Conservation (phyloP, 2,797 vertebrate genomes). For the Thamnophis elegans region DNA sequence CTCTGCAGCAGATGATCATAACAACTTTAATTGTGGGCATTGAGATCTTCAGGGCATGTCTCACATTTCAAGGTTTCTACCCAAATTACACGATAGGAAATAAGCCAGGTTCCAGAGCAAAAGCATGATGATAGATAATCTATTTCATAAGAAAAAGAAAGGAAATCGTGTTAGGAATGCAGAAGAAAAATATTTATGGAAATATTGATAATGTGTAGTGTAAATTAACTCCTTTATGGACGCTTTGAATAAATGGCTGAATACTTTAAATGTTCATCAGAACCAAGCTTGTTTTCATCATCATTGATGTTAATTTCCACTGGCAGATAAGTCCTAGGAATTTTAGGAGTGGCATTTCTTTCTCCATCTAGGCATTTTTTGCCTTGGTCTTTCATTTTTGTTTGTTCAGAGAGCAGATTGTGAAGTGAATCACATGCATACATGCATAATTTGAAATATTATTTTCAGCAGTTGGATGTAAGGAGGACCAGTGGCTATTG, state of each 20-base stretch:
- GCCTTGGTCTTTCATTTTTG: background rate
- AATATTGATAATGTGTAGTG: background rate
- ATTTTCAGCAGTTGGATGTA: rapidly evolving
- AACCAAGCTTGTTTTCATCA: background rate
- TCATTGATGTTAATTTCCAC: background rate
- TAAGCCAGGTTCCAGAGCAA: background rate
- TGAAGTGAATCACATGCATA: background rate
- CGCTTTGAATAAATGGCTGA: conserved; percentile 25
- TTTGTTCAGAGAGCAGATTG: rapidly evolving
- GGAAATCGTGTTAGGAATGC: background rate
- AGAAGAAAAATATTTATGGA: background rate
- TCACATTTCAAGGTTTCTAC: background rate
- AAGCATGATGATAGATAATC: background rate
- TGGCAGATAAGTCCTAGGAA: background rate
- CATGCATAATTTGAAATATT: background rate
- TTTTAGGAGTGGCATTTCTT: background rate
- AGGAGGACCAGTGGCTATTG: rapidly evolving
- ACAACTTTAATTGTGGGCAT: background rate
- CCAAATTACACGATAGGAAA: background rate
- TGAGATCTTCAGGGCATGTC: background rate
- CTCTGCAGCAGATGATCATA: background rate
- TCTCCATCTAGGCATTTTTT: background rate
- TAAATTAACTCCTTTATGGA: background rate
- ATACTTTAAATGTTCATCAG: conserved; percentile 19
- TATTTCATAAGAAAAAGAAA: background rate